Evolutionary conservation across 92 coral and sea anemone genomes (phyloP).

Genomic region (Parazoanthus swiftii): DNA sequence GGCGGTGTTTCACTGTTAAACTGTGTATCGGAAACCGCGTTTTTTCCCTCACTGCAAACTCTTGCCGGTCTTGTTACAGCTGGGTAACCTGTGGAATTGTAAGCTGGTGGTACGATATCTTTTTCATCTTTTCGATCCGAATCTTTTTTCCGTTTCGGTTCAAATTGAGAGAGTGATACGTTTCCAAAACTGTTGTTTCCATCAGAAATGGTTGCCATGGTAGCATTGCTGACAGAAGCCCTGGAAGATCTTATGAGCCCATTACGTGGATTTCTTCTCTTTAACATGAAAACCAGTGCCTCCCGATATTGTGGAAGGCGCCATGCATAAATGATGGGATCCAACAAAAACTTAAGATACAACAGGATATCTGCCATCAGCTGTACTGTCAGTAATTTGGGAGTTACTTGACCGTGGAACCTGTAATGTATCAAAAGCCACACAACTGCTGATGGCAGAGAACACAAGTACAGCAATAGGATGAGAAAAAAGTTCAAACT

Average conservation of each 20-base stretch:
- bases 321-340: conserved; percentile 14
- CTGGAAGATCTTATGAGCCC: neutral
- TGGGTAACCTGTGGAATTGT: neutral
- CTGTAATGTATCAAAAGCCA: neutral
- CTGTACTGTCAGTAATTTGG: conserved; percentile 1
- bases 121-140: neutral
- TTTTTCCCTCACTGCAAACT: neutral
- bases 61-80: neutral
- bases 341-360: conserved; percentile 12
- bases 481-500: conserved; percentile 44
- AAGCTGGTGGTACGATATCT: neutral
- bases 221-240: neutral
- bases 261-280: neutral
- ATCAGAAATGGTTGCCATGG: neutral
- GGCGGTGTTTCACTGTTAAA: neutral
- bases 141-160: neutral
- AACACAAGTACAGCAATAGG: conserved; percentile 26
- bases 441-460: neutral
- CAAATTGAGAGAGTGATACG: neutral
- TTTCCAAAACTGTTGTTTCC: neutral
- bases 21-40: neutral
- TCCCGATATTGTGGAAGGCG: conserved; percentile 12
- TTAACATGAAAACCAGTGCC: conserved; percentile 10
- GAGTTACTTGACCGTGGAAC: neutral
- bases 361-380: conserved; percentile 7